A percentile compares a stretch with the other conserved stretches of the same genome.
Evolutionary conservation across 2,888 invertebrate species (phyloP).

Genomic region (Piscicola geometra): DNA sequence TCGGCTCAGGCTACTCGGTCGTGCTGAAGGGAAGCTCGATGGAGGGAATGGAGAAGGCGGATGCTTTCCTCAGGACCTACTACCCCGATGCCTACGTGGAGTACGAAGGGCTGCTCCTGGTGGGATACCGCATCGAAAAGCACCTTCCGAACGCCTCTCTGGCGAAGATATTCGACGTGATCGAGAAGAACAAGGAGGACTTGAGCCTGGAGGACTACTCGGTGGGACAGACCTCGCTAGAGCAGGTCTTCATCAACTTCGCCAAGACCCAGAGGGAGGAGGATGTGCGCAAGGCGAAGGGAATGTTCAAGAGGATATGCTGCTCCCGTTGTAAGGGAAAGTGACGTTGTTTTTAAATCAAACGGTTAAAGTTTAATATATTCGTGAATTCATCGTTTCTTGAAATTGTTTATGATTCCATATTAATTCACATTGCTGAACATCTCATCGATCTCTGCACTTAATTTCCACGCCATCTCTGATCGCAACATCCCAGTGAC

Average conservation of each 20-base stretch:
- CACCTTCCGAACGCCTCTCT: conserved; percentile 48
- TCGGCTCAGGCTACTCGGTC: conserved; percentile 61
- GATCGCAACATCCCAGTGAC: no score
- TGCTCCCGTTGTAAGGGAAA: no score
- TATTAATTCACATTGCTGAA: no score
- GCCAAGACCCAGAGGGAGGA: conserved; percentile 43
- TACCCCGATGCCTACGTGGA: conserved; percentile 13
- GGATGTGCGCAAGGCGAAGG: no score
- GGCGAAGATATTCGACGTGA: conserved; percentile 52
- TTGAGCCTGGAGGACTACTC: conserved; percentile 65
- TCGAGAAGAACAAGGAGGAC: conserved; percentile 51
- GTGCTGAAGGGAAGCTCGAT: conserved; percentile 22
- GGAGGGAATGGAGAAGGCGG: conserved; percentile 55
- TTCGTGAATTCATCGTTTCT: no score
- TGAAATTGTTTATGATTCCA: no score
- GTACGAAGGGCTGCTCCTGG: conserved; percentile 8
- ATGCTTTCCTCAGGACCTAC: background rate
- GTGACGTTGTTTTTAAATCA: no score
- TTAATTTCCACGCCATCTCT: no score
- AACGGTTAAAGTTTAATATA: no score
- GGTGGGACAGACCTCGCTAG: conserved; percentile 73
- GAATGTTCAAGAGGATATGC: no score
- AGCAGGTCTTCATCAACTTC: conserved; percentile 63
- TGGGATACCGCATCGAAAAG: conserved; percentile 51
- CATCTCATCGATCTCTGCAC: no score